phyloP scores from a whole-genome alignment of 2,113 vertebrate species.

The human region DNA sequence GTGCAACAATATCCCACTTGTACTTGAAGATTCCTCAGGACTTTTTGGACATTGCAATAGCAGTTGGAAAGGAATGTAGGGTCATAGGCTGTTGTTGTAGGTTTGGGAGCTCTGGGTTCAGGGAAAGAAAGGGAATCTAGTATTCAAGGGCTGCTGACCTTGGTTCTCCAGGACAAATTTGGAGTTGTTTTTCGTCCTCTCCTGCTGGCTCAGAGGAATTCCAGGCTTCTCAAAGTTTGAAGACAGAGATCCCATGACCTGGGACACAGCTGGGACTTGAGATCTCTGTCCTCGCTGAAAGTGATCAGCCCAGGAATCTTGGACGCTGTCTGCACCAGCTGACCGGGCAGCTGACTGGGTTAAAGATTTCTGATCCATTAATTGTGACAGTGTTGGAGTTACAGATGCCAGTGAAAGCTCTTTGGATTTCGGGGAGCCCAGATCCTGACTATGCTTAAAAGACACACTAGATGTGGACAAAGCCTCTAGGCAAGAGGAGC shows the following conservation, averaged over 20 bases:
- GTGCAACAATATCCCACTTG: background rate
- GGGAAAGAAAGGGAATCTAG: background rate
- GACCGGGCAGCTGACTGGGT: background rate
- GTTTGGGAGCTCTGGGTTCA: background rate
- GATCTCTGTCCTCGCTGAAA: background rate
- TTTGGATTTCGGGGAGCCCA: background rate
- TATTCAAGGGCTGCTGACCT: slow-evolving; percentile 49
- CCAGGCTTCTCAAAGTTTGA: slow-evolving; percentile 11
- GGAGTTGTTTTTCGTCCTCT: background rate
- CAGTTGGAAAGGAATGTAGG: background rate
- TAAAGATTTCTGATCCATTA: background rate
- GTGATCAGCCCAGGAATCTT: background rate
- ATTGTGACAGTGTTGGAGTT: background rate
- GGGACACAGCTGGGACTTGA: background rate
- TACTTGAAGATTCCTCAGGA: background rate
- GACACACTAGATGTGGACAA: background rate
- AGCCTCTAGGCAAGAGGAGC: background rate
- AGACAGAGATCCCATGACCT: background rate
- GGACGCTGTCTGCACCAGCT: background rate
- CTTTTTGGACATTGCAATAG: background rate
- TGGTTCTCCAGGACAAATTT: background rate
- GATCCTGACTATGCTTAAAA: background rate
- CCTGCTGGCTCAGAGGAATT: background rate
- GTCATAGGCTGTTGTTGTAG: background rate
- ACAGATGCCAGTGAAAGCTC: background rate